Percentiles rank a stretch among this genome's conserved stretches.
Conservation (phyloP, 35 echinoderm and acorn worm species). For the Acanthaster planci region DNA sequence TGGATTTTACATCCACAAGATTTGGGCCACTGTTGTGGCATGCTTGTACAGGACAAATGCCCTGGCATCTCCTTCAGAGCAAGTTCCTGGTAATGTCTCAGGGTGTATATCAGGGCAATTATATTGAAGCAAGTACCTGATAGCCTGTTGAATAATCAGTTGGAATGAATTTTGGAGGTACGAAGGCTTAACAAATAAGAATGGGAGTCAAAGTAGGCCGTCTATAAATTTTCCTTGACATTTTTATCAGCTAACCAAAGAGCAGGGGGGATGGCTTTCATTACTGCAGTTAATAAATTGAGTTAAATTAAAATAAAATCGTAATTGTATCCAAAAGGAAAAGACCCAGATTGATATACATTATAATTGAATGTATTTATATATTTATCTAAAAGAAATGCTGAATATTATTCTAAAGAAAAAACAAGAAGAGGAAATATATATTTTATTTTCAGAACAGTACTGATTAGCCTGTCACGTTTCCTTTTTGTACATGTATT, state of each 20-base stretch:
- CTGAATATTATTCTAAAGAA: neutral
- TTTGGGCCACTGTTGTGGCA: neutral
- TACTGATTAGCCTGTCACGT: neutral
- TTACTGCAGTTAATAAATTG: neutral
- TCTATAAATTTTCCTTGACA: neutral
- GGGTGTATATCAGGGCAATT: neutral
- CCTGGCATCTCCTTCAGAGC: neutral
- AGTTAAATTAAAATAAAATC: neutral
- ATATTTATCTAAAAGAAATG: neutral
- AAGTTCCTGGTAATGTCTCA: neutral
- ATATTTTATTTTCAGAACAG: neutral
- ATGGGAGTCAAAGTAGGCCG: neutral
- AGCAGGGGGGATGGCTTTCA: neutral
- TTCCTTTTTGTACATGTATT: too few relatives aligned
- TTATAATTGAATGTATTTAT: neutral
- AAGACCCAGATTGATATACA: neutral
- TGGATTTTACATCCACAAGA: neutral
- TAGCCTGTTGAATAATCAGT: neutral
- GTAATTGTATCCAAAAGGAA: neutral
- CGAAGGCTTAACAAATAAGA: neutral
- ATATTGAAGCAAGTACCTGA: neutral
- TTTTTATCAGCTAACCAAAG: neutral
- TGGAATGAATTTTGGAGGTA: neutral
- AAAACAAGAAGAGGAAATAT: neutral
- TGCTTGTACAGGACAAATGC: neutral